Evolutionary conservation across 2,113 vertebrate genomes (phyloP).

Genomic region (Apaloderma vittatum): DNA sequence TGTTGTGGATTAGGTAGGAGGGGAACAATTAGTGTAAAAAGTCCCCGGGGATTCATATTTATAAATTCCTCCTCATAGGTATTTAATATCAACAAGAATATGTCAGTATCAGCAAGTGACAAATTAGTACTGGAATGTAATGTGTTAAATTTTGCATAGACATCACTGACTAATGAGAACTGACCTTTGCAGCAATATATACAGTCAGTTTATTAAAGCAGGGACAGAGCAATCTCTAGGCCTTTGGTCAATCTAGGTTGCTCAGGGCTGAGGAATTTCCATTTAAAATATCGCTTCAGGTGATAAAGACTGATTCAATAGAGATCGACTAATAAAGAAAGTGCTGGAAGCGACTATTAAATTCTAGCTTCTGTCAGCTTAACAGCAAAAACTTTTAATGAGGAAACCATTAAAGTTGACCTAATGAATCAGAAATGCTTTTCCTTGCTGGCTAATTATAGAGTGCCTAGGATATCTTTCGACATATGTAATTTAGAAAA

Average conservation of each 20-base stretch:
- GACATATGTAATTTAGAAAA: constrained; percentile 74
- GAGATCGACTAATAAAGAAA: constrained; percentile 72
- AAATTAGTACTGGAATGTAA: constrained; percentile 35
- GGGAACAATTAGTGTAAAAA: neutral
- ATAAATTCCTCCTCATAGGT: neutral
- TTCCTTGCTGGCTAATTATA: constrained; percentile 73
- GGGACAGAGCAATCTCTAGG: constrained; percentile 64
- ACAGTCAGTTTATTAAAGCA: constrained; percentile 74
- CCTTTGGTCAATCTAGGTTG: constrained; percentile 78
- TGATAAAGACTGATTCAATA: constrained; percentile 79
- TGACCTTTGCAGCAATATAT: constrained; percentile 73
- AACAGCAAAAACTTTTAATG: constrained; percentile 76
- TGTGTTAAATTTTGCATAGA: constrained; percentile 44
- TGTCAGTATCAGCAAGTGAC: constrained; percentile 3
- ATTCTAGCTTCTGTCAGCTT: constrained; percentile 76
- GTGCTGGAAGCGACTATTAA: constrained; percentile 74
- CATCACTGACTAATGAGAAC: constrained; percentile 52
- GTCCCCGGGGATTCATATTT: neutral
- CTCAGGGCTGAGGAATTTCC: constrained; percentile 78
- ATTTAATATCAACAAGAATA: neutral
- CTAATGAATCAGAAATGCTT: constrained; percentile 79
- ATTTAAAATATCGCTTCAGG: constrained; percentile 80
- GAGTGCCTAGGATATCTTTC: constrained; percentile 64
- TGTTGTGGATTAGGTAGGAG: neutral
- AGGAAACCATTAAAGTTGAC: constrained; percentile 78